Base-by-base conservation (phyloP, 2,888 invertebrate genomes). In the Thecophora atra region DNA sequence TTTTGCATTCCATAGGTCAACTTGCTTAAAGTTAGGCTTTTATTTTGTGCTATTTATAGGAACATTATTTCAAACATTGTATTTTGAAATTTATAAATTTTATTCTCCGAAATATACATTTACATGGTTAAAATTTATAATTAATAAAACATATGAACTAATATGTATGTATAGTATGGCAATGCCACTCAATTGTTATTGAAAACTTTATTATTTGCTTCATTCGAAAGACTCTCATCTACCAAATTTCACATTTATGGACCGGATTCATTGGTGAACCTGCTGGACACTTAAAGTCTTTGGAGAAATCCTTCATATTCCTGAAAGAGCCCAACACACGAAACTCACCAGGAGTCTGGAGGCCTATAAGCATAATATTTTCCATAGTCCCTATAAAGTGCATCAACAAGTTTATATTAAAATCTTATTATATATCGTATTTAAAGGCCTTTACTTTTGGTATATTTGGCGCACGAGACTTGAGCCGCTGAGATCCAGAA, bases 191-290 rank as follows among this genome's bases (percentile, higher is more conserved):
- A n/a, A n/a, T n/a, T n/a, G n/a, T n/a, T n/a, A n/a, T n/a, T n/a
- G n/a, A n/a, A n/a, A n/a, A n/a, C n/a, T n/a, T n/a, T n/a, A n/a
- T n/a, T n/a, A n/a, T n/a, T n/a, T n/a, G n/a, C 3, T 37, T 37
- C 37, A 37, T 11, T 37, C 11, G 37, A 11, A 6, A 37, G 6
- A 5, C 47, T 47, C n/a, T 26, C 15, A 21, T 30, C 78, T 92
- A 96, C 96, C 96, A 96, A 78, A 96, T 94, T 87, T 92, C 93
- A 87, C 97, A 98, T 85, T 97, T 97, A 62, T 92, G 89, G 51
- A 87, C 87, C 4, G 98, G 98, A 87, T 98, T 98, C 98, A 98
- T 98, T n/a, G 91, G 91, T 0, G 95, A 91, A 28, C 94, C 95
- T n/a, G 89, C 85, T 0, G 94, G 93, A 86, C 98, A 98, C 75